A percentile compares a stretch with the other conserved stretches of the same genome.
Evolutionary conservation across 1,140 invertebrate species (phyloP).

Genomic region (Campodea augens): DNA sequence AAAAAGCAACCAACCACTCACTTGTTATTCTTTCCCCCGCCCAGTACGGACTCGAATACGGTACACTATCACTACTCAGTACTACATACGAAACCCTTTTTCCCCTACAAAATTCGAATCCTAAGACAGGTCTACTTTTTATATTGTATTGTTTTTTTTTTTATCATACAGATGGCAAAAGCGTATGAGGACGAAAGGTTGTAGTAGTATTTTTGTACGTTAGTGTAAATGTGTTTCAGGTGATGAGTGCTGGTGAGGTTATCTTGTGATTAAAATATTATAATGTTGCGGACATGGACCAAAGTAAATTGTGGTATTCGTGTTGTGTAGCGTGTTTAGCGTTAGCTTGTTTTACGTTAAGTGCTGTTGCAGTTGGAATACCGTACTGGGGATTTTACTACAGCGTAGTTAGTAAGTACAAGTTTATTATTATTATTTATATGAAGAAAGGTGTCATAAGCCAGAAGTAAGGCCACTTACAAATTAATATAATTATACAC

Average conservation of each 20-base stretch:
- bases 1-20: too few relatives aligned
- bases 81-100: too few relatives aligned
- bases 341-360: slow-evolving; percentile 52
- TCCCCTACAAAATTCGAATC: too few relatives aligned
- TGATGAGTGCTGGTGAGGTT: slow-evolving; percentile 19
- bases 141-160: too few relatives aligned
- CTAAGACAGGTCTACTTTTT: too few relatives aligned
- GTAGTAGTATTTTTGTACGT: slow-evolving; percentile 27
- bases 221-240: background rate
- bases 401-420: slow-evolving; percentile 17
- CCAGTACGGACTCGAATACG: too few relatives aligned
- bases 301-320: slow-evolving; percentile 21
- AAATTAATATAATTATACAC: too few relatives aligned
- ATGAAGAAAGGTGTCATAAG: too few relatives aligned
- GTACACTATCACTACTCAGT: too few relatives aligned
- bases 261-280: too few relatives aligned
- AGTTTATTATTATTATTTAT: background rate
- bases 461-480: too few relatives aligned
- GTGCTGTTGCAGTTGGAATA: slow-evolving; percentile 47
- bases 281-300: slow-evolving; percentile 16
- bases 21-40: too few relatives aligned
- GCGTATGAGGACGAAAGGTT: slow-evolving; percentile 9
- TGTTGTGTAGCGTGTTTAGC: slow-evolving; percentile 51
- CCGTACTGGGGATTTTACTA: slow-evolving; percentile 63
- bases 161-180: slow-evolving; percentile 4